Evolutionary conservation across 2,888 invertebrate genomes (phyloP), one percentile per base, ranked within the genome.

Genomic region (Drosophila austrosaltans): DNA sequence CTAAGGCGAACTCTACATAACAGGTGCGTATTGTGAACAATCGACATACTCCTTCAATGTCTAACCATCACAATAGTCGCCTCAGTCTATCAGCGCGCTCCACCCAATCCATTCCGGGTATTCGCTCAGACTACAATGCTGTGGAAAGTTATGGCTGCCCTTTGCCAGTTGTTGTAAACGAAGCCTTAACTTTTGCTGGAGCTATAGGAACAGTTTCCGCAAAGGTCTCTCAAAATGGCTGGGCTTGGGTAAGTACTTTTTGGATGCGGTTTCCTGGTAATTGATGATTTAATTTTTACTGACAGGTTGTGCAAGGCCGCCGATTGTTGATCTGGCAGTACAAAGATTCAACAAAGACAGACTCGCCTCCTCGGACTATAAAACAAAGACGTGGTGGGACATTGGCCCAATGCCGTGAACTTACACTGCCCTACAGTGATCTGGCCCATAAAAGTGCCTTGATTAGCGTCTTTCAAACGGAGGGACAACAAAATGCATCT

Each of bases 351-450:
- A 73, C 88, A 2, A 72, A 66, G 5, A 53, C 70, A 0, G 72
- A 68, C 0, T 84, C 80, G 3, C 88, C 91, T 0, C 85, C 89
- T 0, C 78, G 82, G n/a, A 72, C 60, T 4, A 67, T 69, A 8
- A 87, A 84, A 71, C 32, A 90, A 83, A 53, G 93, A 36, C 91
- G 93, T 56, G 81, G 79, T 0, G 89, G 82, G 1, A 82, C 90
- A 2, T 89, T 93, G 57, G 94, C 93, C 1, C 95, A 96, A 54
- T 98, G 98, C 79, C 94, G 97, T 42, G 98, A 98, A 91, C 93
- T 98, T 12, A 96, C 96, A 0, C 92, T 98, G 48, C 98, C 98
- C 0, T 97, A 98, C 77, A 98, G 98, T 81, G 98, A 98, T 92
- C 94, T 98, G 16, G 97, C 97, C 0, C 98, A 98, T 91, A 95